A percentile compares a stretch with the other conserved stretches of the same genome.
Evolutionary conservation across 2,113 vertebrate species (phyloP).

Genomic region (Ceyx margarethae): DNA sequence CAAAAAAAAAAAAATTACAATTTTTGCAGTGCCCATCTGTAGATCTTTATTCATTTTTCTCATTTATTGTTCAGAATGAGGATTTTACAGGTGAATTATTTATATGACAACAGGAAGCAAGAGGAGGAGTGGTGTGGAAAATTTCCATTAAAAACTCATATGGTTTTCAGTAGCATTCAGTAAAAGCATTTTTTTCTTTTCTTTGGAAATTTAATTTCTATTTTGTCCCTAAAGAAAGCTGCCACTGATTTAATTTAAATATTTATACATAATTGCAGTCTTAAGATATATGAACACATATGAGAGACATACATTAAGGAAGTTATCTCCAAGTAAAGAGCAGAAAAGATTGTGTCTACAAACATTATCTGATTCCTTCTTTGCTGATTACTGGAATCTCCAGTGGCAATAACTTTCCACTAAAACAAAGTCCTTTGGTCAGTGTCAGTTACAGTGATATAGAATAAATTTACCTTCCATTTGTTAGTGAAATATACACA

Average conservation of each 20-base stretch:
- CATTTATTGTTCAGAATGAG: slow-evolving; percentile 29
- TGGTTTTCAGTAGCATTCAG: slow-evolving; percentile 22
- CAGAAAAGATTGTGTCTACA: slow-evolving; percentile 6
- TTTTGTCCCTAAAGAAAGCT: slow-evolving; percentile 14
- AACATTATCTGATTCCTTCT: background rate
- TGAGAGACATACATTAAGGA: background rate
- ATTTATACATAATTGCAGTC: slow-evolving; percentile 49
- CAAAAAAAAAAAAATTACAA: background rate
- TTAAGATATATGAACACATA: slow-evolving; percentile 7
- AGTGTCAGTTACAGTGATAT: background rate
- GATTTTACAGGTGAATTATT: slow-evolving; percentile 70
- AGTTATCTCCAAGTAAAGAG: slow-evolving; percentile 15
- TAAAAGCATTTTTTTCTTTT: slow-evolving; percentile 29
- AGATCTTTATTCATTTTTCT: slow-evolving; percentile 36
- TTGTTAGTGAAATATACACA: background rate
- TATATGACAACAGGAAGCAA: slow-evolving; percentile 59
- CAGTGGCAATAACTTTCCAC: background rate
- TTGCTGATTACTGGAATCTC: slow-evolving; percentile 42
- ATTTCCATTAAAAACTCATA: slow-evolving; percentile 34
- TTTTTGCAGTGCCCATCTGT: background rate
- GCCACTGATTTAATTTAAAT: slow-evolving; percentile 68
- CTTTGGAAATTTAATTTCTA: slow-evolving; percentile 52
- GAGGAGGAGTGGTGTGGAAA: background rate
- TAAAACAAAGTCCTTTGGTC: background rate
- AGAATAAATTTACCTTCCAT: background rate